These are phyloP conservation scores for Prolemur simus DNA, from an alignment of 2,113 vertebrate genomes.

Conservation along the genomic window DNA sequence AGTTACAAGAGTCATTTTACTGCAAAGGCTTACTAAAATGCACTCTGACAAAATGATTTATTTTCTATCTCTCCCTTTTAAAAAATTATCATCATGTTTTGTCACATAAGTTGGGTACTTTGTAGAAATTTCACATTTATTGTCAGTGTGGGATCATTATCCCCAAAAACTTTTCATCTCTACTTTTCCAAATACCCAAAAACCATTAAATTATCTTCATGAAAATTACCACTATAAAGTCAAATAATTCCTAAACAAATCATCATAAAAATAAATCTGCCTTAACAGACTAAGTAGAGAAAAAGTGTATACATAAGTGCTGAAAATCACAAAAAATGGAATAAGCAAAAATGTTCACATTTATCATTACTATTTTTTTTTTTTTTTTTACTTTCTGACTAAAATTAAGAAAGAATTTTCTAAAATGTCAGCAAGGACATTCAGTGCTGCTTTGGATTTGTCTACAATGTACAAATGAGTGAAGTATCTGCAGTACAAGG, in stretches of 20 bases:
- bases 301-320: slow-evolving; percentile 40
- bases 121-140: slow-evolving; percentile 56
- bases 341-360: slow-evolving; percentile 67
- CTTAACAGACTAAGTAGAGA: slow-evolving; percentile 59
- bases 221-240: slow-evolving; percentile 65
- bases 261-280: slow-evolving; percentile 66
- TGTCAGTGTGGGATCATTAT: slow-evolving; percentile 35
- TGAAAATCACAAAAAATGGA: slow-evolving; percentile 67
- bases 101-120: not conserved
- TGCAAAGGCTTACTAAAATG: slow-evolving; percentile 57
- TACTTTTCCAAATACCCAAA: slow-evolving; percentile 54
- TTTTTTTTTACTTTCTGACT: slow-evolving; percentile 73
- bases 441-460: slow-evolving; percentile 70
- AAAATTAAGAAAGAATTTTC: slow-evolving; percentile 68
- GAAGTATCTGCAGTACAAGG: slow-evolving; percentile 45
- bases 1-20: slow-evolving; percentile 47
- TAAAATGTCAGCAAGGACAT: slow-evolving; percentile 62
- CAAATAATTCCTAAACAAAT: slow-evolving; percentile 48
- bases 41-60: not conserved
- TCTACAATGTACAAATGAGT: slow-evolving; percentile 70
- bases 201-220: slow-evolving; percentile 65
- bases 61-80: slow-evolving; percentile 10
- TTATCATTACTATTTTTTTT: slow-evolving; percentile 49
- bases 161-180: not conserved
- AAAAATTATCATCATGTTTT: not conserved